Base-by-base conservation (phyloP, 2,888 invertebrate genomes). In the Parnassius glacialis region DNA sequence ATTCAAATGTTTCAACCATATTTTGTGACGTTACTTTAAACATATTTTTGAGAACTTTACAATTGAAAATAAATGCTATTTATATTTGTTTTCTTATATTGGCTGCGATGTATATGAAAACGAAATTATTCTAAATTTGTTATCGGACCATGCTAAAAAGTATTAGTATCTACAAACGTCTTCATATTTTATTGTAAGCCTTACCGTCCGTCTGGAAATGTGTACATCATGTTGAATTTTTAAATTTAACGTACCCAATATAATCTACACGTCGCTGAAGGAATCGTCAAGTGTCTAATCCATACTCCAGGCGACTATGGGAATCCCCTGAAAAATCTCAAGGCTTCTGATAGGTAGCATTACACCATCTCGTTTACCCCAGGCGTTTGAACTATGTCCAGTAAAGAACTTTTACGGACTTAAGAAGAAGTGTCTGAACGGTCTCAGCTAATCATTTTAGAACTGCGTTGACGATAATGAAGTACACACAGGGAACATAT, bases 41-140 rank as follows among this genome's bases (percentile, higher is more conserved):
- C 78, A 82, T 81, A 82, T 86, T 85, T 86, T 85, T 78, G 85
- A 85, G 73, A 78, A 76, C 74, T 86, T 83, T 85, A 86, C 84
- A 84, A 79, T 70, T 74, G 70, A 67, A 72, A 72, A 70, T 74
- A 74, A 72, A 72, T 70, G 72, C 70, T 64, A 60, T 65, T 68
- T 70, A 68, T 67, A 67, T 67, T 45, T 69, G 45, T 64, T 69
- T 64, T 64, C 59, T 68, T 70, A 68, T 68, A 68, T 65, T 62
- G 54, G 62, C 62, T 54, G 58, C 51, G 47, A 57, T 44, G 13
- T 62, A 54, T 61, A 53, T 44, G 16, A 62, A 68, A 67, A 68
- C 64, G 59, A 64, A 68, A 65, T 68, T 67, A 64, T 70, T 71
- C 70, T 67, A 65, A 65, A 67, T 71, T 64, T 70, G 70, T 69